These are phyloP conservation scores for Stegophylla sp. DNA, from an alignment of 2,888 invertebrate species.

Conservation along the genomic window DNA sequence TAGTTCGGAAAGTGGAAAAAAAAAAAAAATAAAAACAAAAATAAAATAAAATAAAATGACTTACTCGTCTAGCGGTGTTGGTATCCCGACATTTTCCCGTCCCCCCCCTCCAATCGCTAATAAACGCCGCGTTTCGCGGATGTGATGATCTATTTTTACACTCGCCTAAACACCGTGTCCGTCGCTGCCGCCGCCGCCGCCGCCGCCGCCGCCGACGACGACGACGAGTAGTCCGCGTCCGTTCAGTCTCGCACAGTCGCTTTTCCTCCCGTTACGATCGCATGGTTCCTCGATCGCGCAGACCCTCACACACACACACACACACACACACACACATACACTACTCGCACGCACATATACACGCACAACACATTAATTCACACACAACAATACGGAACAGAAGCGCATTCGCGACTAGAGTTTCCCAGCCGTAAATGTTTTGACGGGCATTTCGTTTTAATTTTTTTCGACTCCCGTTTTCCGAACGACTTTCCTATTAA, in stretches of 20 bases:
- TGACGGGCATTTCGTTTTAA: not conserved
- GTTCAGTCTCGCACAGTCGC: slow-evolving; percentile 26
- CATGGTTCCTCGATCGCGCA: too few species aligned
- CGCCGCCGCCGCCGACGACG: slow-evolving; percentile 39
- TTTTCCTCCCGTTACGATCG: not conserved
- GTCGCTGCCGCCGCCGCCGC: slow-evolving; percentile 46
- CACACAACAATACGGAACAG: too few species aligned
- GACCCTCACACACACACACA: too few species aligned
- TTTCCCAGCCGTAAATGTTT: too few species aligned
- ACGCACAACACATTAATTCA: too few species aligned
- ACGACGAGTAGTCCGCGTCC: slow-evolving; percentile 27
- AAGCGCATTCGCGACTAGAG: too few species aligned
- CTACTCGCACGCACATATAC: too few species aligned
- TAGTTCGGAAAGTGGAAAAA: too few species aligned
- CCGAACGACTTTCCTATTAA: too few species aligned
- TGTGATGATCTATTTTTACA: slow-evolving; percentile 53
- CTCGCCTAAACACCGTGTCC: slow-evolving; percentile 41
- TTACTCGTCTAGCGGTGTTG: slow-evolving; percentile 5
- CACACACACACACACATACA: too few species aligned
- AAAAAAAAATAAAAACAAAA: too few species aligned
- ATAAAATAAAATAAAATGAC: not conserved
- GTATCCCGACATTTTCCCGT: not conserved
- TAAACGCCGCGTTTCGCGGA: slow-evolving; percentile 39
- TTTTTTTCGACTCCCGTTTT: not conserved
- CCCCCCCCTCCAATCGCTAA: slow-evolving; percentile 12